Evolutionary conservation across 2,113 vertebrate genomes (phyloP).

Genomic region (Caretta caretta): DNA sequence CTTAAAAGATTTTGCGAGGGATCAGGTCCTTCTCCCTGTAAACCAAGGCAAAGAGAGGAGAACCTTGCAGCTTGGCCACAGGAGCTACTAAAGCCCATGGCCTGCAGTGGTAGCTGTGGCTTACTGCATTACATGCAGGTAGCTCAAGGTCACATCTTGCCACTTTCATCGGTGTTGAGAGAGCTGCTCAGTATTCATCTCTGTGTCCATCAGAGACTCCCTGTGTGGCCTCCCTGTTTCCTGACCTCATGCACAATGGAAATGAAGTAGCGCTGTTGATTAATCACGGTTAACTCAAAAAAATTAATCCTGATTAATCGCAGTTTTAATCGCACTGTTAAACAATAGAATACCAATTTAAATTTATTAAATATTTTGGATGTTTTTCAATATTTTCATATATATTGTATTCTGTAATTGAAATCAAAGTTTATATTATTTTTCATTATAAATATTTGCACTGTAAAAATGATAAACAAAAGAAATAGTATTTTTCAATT

Average conservation of each 20-base stretch:
- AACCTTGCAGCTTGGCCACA: background rate
- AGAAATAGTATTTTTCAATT: too few relatives aligned
- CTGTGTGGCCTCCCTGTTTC: background rate
- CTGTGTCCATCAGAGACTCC: background rate
- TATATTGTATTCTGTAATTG: too few relatives aligned
- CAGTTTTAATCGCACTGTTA: too few relatives aligned
- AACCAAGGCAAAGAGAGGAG: background rate
- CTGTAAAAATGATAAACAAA: too few relatives aligned
- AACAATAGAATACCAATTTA: too few relatives aligned
- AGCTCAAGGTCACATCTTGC: background rate
- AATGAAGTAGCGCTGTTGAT: background rate
- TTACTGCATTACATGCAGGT: background rate
- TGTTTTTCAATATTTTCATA: too few relatives aligned
- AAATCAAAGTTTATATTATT: too few relatives aligned
- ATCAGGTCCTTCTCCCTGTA: background rate
- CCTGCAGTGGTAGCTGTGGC: fast-evolving
- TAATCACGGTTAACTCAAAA: background rate
- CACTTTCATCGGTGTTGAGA: background rate
- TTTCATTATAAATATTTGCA: too few relatives aligned
- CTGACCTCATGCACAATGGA: background rate
- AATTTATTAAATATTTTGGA: too few relatives aligned
- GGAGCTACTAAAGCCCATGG: background rate
- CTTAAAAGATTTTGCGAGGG: background rate
- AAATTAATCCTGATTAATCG: too few relatives aligned
- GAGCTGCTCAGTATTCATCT: background rate